Conservation (phyloP, 2,113 vertebrate genomes). For the Panthera tigris region DNA sequence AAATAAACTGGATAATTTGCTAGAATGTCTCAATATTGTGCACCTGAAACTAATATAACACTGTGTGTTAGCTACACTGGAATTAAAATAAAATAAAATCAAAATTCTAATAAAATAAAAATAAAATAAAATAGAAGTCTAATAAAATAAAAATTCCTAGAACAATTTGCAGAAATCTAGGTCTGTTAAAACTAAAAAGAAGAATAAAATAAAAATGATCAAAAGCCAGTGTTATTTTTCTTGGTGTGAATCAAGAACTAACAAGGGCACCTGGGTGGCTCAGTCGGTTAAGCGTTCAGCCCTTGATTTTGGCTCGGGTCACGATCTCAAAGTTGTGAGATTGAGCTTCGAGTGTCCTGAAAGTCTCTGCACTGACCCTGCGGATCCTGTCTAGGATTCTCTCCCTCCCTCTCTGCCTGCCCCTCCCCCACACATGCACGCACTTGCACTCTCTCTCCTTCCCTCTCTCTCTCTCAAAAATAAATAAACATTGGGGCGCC, state of each 20-base stretch:
- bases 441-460: too few species aligned
- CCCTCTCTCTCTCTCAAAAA: too few species aligned
- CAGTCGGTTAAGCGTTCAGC: too few species aligned
- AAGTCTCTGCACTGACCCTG: too few species aligned
- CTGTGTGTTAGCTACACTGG: not conserved
- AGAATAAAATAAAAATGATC: not conserved
- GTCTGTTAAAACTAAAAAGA: not conserved
- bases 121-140: not conserved
- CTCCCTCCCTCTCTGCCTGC: too few species aligned
- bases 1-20: not conserved
- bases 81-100: not conserved
- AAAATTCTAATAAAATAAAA: not conserved
- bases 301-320: too few species aligned
- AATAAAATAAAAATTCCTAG: not conserved
- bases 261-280: not conserved
- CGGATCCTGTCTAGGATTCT: too few species aligned
- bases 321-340: too few species aligned
- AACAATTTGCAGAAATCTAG: not conserved
- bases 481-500: too few species aligned
- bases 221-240: not conserved
- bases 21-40: not conserved
- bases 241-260: not conserved
- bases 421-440: too few species aligned
- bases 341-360: too few species aligned
- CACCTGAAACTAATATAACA: not conserved